Evolutionary conservation across 2,113 vertebrate species (phyloP).

Genomic region (Agelaius phoeniceus): DNA sequence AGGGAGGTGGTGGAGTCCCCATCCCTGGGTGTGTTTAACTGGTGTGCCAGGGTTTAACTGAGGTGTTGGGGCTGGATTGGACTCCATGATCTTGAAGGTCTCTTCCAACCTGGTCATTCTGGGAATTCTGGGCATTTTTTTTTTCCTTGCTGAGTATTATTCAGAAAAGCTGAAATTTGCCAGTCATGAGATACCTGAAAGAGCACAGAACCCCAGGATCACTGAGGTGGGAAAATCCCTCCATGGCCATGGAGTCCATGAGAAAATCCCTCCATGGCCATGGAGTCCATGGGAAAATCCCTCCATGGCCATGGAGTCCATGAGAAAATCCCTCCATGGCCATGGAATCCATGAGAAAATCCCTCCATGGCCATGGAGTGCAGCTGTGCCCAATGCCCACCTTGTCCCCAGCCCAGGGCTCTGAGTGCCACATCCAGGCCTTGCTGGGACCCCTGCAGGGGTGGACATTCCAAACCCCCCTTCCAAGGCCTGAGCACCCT

Average conservation of each 20-base stretch:
- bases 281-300: too few relatives aligned
- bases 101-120: not conserved
- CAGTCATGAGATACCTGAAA: accelerated
- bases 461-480: not conserved
- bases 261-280: too few relatives aligned
- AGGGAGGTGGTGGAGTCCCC: too few relatives aligned
- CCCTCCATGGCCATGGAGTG: not conserved
- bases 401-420: not conserved
- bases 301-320: too few relatives aligned
- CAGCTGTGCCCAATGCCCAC: accelerated
- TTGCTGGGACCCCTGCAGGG: not conserved
- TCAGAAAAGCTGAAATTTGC: not conserved
- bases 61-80: not conserved
- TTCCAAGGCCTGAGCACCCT: not conserved
- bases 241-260: too few relatives aligned
- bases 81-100: not conserved
- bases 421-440: not conserved
- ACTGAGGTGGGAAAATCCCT: not conserved
- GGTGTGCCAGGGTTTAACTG: too few relatives aligned
- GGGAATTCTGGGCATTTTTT: too few relatives aligned
- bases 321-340: too few relatives aligned
- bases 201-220: not conserved
- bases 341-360: not conserved
- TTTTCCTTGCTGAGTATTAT: not conserved
- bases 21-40: too few relatives aligned